Base-by-base conservation (phyloP, 23 tunicate species). In the Trididemnum clinides region DNA sequence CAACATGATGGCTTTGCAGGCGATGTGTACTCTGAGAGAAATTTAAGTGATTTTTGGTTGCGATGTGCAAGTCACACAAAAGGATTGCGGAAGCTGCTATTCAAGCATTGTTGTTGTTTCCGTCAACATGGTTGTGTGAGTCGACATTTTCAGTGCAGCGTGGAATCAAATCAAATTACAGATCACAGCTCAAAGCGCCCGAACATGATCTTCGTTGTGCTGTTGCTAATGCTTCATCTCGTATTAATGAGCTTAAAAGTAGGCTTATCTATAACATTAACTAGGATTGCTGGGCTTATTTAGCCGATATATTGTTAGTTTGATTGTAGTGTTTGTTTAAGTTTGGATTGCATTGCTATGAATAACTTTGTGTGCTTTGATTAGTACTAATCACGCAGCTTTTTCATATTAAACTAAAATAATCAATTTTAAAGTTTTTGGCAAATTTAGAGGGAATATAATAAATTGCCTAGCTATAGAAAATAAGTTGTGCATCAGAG, bases 201-300 rank as follows among this genome's bases (percentile, higher is more conserved):
- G 75, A 66, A 66, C 75, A 66, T 66, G 75, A 66, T 66, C n/a
- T 66, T 66, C 37, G 37, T 66, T 66, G 75, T 66, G 75, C 75
- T 66, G 75, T 66, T 31, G 75, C 75, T 66, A 31, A 66, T 66
- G 75, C 31, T 66, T 66, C 75, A 66, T 37, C 37, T 31, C 37
- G 37, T 28, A 66, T 66, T 66, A 29, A 66, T 66, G 75, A 66
- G 36, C 75, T 66, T 59, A 32, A 66, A 66, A 66, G 75, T 37
- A 28, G 75, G 37, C 37, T 66, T 37, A 66, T 31, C 37, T 37
- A 66, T 66, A 6, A 66, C 75, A 66, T 66, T 66, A 66, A 37
- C 75, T 31, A 66, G 37, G 37, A 66, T 31, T 66, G 75, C 75
- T 66, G 75, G 75, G 75, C 36, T 66, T 29, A 66, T 66, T 66